A percentile compares a stretch with the other conserved stretches of the same genome.
Conservation (phyloP, 2,113 vertebrate genomes). For the Zosterops lateralis region DNA sequence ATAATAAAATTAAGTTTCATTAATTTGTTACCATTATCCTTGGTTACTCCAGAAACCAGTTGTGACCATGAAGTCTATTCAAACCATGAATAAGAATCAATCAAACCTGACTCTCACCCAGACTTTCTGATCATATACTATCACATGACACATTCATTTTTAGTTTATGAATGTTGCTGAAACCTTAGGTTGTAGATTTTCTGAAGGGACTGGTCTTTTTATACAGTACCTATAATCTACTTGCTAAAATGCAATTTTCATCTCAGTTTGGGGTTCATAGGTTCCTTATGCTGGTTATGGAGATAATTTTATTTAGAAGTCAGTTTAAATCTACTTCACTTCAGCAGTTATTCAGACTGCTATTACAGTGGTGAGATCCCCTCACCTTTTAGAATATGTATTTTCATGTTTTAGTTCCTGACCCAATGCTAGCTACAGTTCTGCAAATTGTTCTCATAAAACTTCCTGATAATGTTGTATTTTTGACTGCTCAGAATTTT, state of each 20-base stretch:
- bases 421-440: not conserved
- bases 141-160: not conserved
- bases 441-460: not conserved
- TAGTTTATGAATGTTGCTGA: not conserved
- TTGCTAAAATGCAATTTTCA: not conserved
- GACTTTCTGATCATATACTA: not conserved
- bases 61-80: not conserved
- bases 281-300: not conserved
- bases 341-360: not conserved
- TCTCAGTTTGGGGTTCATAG: not conserved
- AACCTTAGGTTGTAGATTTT: not conserved
- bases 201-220: not conserved
- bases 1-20: not conserved
- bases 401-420: not conserved
- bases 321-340: not conserved
- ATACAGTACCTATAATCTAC: not conserved
- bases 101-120: not conserved
- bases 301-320: not conserved
- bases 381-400: not conserved
- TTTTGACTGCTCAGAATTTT: conserved; percentile 4
- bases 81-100: not conserved
- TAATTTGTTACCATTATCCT: not conserved
- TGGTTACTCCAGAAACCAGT: not conserved
- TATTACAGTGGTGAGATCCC: not conserved
- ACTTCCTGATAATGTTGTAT: not conserved